Evolutionary conservation across 2,113 vertebrate genomes (phyloP), one percentile per base, ranked within the genome.

Genomic region (Cyprinodon variegatus): DNA sequence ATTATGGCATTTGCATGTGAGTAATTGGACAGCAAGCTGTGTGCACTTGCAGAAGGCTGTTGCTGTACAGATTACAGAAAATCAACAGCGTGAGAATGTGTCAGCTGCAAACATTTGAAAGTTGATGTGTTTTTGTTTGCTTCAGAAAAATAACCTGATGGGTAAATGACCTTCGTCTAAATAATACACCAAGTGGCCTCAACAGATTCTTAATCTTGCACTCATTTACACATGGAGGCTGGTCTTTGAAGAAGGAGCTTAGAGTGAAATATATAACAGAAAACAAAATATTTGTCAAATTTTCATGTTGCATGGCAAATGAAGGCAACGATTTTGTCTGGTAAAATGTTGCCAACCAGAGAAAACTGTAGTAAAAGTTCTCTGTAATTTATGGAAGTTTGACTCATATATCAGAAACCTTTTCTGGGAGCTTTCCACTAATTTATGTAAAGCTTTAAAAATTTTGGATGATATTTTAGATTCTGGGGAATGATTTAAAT

Each of bases 181-280:
- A 89, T 85, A 39, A 81, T 82, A 82, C 77, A 80, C 60, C 61
- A 68, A 69, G 74, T 22, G 64, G 70, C 64, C 62, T 71, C 62
- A 61, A 62, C 74, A 87, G 74, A 76, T 77, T 63, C 70, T 90
- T 78, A 14, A 76, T 86, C 85, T 74, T 76, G 70, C 75, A 29
- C 29, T 29, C 29, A 72, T 74, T 9, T 63, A 78, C 62, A 84
- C 43, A 78, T 39, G 67, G 69, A 53, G 46, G 61, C 66, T 72
- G 69, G 69, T 64, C 59, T 46, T 68, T 68, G 70, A 78, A 39
- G 68, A 75, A 46, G 66, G 61, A 69, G 62, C 38, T 36, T 53
- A 86, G 77, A 20, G 8, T 2, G 9, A 57, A 57, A 53, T 41
- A 20, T 53, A 7, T 20, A 57, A 9, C 50, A 3, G 50, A 57